Conservation (phyloP, 2,888 invertebrate genomes). For the Griposia aprilina region DNA sequence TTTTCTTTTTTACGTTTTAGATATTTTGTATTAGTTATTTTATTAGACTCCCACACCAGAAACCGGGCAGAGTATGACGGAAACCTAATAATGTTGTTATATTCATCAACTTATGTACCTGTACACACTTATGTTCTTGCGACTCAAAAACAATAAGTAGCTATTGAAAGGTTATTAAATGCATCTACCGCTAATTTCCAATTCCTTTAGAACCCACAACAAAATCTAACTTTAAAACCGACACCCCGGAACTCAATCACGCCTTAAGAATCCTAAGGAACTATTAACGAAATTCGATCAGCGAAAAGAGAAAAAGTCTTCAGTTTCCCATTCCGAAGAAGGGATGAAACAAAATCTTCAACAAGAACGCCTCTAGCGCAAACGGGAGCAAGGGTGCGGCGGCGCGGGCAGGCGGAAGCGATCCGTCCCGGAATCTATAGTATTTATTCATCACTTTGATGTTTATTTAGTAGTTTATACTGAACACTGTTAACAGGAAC, state of each 20-base stretch:
- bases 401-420: conserved; percentile 52
- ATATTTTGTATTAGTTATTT: not conserved
- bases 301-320: conserved; percentile 36
- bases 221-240: conserved; percentile 2
- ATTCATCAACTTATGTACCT: not conserved
- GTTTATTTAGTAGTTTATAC: conserved; percentile 60
- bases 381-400: conserved; percentile 37
- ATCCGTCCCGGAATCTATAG: conserved; percentile 56
- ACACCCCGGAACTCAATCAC: conserved; percentile 19
- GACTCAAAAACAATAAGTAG: not conserved
- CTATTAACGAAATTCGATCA: conserved; percentile 58
- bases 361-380: conserved; percentile 56
- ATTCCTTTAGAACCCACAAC: not conserved
- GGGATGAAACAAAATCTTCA: conserved; percentile 59
- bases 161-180: not conserved
- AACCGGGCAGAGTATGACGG: not conserved
- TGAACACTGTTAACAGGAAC: conserved; percentile 11
- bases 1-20: not conserved
- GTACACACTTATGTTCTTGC: not conserved
- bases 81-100: not conserved
- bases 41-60: not conserved
- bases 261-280: conserved; percentile 40
- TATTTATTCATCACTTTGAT: conserved; percentile 60
- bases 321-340: conserved; percentile 32
- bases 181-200: not conserved